Evolutionary conservation across 1,140 invertebrate species (phyloP), one percentile per base, ranked within the genome.

Genomic region (Heterodera schachtii): DNA sequence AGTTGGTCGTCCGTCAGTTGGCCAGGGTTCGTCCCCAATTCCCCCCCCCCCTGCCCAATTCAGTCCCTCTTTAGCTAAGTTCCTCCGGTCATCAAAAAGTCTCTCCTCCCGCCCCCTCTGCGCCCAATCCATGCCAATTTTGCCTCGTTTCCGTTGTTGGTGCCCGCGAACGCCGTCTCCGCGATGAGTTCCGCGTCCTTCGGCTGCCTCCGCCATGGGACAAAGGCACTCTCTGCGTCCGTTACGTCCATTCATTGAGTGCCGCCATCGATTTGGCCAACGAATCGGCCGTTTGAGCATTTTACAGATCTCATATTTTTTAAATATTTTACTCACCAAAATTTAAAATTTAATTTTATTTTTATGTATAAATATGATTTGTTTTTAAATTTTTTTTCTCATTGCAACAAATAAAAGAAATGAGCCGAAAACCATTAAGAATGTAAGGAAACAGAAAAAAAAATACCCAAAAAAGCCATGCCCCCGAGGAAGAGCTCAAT

Each of bases 131-230:
- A 44, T 82, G 93, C 41, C 94, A 95, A 87, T 98, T 97, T 90
- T 97, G 96, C 90, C 91, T 98, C 21, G 96, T 98, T 0, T 95
- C 95, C 0, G 95, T 97, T 31, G 95, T 97, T 71, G 96, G 96
- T 3, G 95, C 95, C 0, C 91, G 95, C 16, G 96, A 98, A 89
- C 91, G 95, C 70, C 96, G 96, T 88, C 91, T 98, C 1, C 91
- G 95, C 16, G 95, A 97, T 85, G 95, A 97, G 89, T 97, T 97
- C 89, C 94, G 94, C 86, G 95, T 95, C 0, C 91, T 98, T 2
- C 94, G 95, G 84, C 91, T 98, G 47, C 95, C 97, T 88, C 95
- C 95, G 90, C 96, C 96, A 0, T 98, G 96, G 96, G 94, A 94
- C 76, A 95, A 95, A 87, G 96, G 96, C 0, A 92, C 94, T 31